These are phyloP conservation scores for Hartigia nigra DNA, from an alignment of 2,888 invertebrate genomes.

Conservation along the genomic window DNA sequence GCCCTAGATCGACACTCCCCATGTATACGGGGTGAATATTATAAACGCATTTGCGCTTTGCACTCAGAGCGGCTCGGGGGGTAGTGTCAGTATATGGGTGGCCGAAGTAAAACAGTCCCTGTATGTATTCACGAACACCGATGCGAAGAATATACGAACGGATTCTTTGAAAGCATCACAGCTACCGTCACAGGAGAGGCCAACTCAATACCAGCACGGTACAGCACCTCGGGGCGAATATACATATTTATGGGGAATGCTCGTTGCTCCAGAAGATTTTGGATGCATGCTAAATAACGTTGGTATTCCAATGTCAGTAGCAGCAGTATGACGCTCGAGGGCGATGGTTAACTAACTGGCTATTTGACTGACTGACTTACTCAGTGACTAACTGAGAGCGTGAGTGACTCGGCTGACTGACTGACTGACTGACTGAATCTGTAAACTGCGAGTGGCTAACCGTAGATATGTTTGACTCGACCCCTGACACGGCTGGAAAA, in stretches of 20 bases:
- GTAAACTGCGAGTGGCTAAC: neutral
- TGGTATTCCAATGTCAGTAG: constrained; percentile 32
- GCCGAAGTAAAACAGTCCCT: constrained; percentile 18
- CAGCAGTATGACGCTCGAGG: neutral
- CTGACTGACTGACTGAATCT: neutral
- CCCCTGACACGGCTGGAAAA: constrained; percentile 14
- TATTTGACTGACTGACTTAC: neutral
- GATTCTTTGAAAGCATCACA: constrained; percentile 29
- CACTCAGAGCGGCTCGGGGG: neutral
- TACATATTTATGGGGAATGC: constrained; percentile 58
- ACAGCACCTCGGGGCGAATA: constrained; percentile 40
- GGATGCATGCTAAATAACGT: constrained; percentile 56
- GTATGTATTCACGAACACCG: constrained; percentile 3
- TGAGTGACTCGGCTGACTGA: neutral
- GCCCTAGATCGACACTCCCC: constrained; percentile 32
- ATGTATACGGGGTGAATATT: constrained; percentile 58
- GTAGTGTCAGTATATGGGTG: constrained; percentile 3
- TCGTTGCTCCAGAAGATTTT: constrained; percentile 55
- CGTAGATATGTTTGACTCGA: neutral
- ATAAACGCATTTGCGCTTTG: constrained; percentile 51
- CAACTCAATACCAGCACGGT: constrained; percentile 10
- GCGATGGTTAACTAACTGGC: constrained; percentile 16
- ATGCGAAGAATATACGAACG: neutral
- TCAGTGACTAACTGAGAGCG: neutral
- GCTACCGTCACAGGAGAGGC: neutral